A percentile compares a stretch with the other conserved stretches of the same genome.
phyloP scores from a whole-genome alignment of 2,113 vertebrate species.

The Nesogale talazaci region DNA sequence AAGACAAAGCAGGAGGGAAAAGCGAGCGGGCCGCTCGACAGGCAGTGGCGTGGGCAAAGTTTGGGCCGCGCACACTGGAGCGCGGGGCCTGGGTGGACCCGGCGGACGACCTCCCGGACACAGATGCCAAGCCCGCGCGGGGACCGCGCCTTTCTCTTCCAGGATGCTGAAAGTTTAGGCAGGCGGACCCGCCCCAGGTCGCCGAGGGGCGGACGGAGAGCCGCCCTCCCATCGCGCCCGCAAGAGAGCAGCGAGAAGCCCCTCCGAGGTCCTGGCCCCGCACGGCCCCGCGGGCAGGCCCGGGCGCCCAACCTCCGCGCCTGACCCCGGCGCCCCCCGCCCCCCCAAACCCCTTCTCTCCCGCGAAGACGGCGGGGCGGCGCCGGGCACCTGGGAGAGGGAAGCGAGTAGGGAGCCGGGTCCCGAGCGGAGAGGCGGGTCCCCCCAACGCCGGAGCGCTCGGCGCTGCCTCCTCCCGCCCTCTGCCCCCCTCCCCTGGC shows the following conservation, averaged over 20 bases:
- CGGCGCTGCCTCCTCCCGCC: neutral
- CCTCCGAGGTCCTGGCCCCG: neutral
- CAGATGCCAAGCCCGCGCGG: neutral
- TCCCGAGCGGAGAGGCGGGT: neutral
- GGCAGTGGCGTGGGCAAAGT: conserved; percentile 8
- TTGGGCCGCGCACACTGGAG: neutral
- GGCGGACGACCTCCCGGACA: neutral
- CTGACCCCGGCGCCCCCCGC: neutral
- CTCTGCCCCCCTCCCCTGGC: neutral
- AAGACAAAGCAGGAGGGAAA: neutral
- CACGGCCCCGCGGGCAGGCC: neutral
- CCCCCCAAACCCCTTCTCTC: neutral
- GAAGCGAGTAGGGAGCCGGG: neutral
- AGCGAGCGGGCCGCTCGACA: neutral
- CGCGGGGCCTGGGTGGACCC: neutral
- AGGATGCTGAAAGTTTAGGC: neutral
- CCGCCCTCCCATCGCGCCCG: neutral
- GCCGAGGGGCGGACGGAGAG: neutral
- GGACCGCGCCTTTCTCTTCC: neutral
- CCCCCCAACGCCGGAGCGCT: neutral
- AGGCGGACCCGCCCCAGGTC: neutral
- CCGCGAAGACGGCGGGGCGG: neutral
- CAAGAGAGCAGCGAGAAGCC: neutral
- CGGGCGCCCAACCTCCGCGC: rapidly evolving
- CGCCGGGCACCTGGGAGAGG: neutral